These are phyloP conservation scores for Myiozetetes cayanensis DNA, from an alignment of 2,113 vertebrate genomes.

Conservation along the genomic window DNA sequence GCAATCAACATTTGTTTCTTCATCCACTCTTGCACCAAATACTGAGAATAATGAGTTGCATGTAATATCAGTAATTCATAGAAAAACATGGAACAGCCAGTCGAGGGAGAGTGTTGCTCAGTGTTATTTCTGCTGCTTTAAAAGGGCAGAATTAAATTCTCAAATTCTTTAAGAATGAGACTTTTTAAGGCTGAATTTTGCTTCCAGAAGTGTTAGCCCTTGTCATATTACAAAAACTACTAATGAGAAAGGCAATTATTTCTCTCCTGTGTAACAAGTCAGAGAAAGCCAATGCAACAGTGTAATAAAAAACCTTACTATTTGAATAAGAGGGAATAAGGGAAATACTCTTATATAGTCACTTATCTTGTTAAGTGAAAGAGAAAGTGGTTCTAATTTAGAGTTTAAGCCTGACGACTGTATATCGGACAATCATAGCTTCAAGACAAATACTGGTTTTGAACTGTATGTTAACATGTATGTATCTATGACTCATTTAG, in stretches of 20 bases:
- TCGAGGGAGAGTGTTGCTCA: not conserved
- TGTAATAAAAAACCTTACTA: not conserved
- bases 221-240: not conserved
- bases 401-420: not conserved
- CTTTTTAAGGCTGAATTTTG: not conserved
- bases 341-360: not conserved
- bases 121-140: not conserved
- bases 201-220: not conserved
- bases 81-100: not conserved
- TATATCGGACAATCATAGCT: not conserved
- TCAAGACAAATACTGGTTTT: not conserved
- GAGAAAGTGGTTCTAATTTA: not conserved
- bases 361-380: not conserved
- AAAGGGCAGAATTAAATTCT: not conserved
- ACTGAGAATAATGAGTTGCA: not conserved
- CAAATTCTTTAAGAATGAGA: not conserved
- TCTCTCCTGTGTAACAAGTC: not conserved
- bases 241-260: not conserved
- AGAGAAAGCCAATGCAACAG: not conserved
- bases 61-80: not conserved
- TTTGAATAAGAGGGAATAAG: not conserved
- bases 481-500: not conserved
- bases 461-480: not conserved
- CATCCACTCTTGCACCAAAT: not conserved
- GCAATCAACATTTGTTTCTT: constrained; percentile 9